These are phyloP conservation scores for Sinonovacula constricta DNA, from an alignment of 1,140 invertebrate species.

Conservation along the genomic window DNA sequence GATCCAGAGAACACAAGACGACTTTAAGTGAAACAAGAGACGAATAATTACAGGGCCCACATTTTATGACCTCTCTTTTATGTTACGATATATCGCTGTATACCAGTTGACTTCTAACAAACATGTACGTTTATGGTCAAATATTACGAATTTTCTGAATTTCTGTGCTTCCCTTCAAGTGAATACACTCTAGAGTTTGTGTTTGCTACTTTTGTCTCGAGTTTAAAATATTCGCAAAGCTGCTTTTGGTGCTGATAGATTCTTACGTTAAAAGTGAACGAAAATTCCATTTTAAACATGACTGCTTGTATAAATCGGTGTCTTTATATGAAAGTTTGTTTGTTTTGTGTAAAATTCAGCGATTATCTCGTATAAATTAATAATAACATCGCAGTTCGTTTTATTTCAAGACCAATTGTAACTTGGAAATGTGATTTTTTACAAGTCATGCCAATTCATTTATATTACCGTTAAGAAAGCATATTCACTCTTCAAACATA, in stretches of 20 bases:
- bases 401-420: too few relatives aligned
- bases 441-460: too few relatives aligned
- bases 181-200: not conserved
- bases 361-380: too few relatives aligned
- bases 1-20: not conserved
- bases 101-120: conserved; percentile 39
- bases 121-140: not conserved
- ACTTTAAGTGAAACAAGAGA: conserved; percentile 19
- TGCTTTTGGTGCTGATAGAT: conserved; percentile 18
- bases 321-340: too few relatives aligned
- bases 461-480: too few relatives aligned
- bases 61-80: conserved; percentile 35
- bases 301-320: not conserved
- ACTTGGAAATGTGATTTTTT: too few relatives aligned
- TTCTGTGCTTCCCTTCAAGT: not conserved
- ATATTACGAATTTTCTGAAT: not conserved
- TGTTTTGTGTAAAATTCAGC: too few relatives aligned
- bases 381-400: too few relatives aligned
- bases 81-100: conserved; percentile 40
- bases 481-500: too few relatives aligned
- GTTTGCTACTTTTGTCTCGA: not conserved
- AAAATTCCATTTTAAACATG: not conserved
- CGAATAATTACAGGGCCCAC: conserved; percentile 40
- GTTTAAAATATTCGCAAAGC: conserved; percentile 8
- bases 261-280: not conserved